phyloP scores from a whole-genome alignment of 2,113 vertebrate genomes.

The Orthonyx spaldingii region DNA sequence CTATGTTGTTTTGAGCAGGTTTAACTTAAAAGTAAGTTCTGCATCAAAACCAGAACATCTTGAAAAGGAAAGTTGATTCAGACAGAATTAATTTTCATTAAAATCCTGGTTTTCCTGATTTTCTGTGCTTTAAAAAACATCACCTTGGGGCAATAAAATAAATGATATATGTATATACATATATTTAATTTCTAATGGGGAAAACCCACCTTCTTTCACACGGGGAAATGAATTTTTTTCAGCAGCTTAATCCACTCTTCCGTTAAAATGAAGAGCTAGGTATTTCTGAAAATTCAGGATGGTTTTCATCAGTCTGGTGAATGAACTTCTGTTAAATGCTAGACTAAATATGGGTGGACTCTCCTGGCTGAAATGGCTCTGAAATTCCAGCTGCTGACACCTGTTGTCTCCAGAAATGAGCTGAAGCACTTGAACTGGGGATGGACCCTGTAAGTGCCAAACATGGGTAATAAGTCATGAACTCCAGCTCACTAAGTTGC shows the following conservation, averaged over 20 bases:
- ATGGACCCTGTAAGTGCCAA: background rate
- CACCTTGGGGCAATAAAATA: background rate
- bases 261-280: background rate
- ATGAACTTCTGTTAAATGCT: background rate
- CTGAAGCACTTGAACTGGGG: background rate
- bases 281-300: background rate
- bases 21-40: background rate
- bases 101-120: background rate
- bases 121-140: background rate
- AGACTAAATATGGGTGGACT: background rate
- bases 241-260: background rate
- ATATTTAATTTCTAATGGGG: background rate
- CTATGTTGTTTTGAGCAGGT: background rate
- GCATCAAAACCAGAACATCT: background rate
- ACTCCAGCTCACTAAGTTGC: background rate
- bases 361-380: background rate
- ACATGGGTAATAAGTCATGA: background rate
- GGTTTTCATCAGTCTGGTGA: background rate
- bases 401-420: background rate
- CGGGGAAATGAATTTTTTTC: background rate
- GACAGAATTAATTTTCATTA: background rate
- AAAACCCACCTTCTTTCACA: accelerated
- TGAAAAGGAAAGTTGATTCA: background rate
- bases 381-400: background rate
- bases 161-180: background rate